phyloP scores from a whole-genome alignment of 1,140 invertebrate genomes.

The Cydia pomonella region DNA sequence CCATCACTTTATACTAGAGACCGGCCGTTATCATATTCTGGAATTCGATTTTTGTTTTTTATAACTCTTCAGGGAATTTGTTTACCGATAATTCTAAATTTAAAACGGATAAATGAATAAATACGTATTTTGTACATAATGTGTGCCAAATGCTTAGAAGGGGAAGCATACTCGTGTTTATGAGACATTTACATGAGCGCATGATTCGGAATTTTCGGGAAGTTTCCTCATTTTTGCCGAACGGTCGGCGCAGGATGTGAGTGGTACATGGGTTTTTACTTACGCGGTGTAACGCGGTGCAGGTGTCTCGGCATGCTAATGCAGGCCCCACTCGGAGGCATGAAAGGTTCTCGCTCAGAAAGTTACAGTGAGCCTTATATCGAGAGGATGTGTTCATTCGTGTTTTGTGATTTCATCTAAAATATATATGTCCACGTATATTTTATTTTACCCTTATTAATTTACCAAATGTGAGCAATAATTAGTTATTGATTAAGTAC shows the following conservation, averaged over 20 bases:
- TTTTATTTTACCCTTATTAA: too few species aligned
- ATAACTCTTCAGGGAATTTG: background rate
- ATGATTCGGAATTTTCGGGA: slow-evolving; percentile 61
- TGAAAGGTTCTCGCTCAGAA: slow-evolving; percentile 5
- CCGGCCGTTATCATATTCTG: background rate
- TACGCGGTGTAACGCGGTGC: slow-evolving; percentile 59
- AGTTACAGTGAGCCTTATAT: background rate
- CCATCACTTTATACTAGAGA: background rate
- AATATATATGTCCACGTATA: too few species aligned
- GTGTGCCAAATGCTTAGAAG: background rate
- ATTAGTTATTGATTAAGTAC: too few species aligned
- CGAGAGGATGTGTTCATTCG: slow-evolving; percentile 1
- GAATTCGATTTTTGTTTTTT: background rate
- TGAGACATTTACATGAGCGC: slow-evolving; percentile 48
- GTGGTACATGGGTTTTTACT: slow-evolving; percentile 75
- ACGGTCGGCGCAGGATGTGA: slow-evolving; percentile 59
- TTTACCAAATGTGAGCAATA: background rate
- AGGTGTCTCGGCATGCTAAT: slow-evolving; percentile 66
- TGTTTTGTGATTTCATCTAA: background rate
- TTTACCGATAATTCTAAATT: too few species aligned
- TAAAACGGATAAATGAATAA: too few species aligned
- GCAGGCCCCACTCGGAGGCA: slow-evolving; percentile 43
- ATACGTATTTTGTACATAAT: background rate
- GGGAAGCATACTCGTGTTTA: background rate
- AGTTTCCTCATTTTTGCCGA: slow-evolving; percentile 55